A percentile compares a stretch with the other conserved stretches of the same genome.
Evolutionary conservation across 2,888 invertebrate species (phyloP).

Genomic region (Caenorhabditis sp.): DNA sequence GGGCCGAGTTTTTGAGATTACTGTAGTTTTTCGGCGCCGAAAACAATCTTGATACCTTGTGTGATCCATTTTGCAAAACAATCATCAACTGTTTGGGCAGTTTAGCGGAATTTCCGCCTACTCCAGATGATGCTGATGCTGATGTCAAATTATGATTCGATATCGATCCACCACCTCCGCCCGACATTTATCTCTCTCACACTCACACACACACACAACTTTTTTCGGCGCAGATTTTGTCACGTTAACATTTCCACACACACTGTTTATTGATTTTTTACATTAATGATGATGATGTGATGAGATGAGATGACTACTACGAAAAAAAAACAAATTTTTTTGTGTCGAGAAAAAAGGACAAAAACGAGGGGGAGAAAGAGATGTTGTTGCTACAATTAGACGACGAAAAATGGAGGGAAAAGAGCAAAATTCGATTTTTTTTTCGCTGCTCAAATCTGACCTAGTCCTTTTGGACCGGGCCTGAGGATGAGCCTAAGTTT

Average conservation of each 20-base stretch:
- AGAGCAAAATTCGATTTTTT: background rate
- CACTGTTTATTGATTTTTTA: background rate
- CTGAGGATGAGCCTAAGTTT: too few species aligned
- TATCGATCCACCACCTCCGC: constrained; percentile 3
- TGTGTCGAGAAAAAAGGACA: background rate
- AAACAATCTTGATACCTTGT: too few species aligned
- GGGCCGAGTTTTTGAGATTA: too few species aligned
- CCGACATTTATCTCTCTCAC: background rate
- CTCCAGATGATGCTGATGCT: background rate
- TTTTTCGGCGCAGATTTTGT: background rate
- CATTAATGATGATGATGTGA: too few species aligned
- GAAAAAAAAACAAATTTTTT: background rate
- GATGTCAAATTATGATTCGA: background rate
- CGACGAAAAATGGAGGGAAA: background rate
- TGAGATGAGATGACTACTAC: background rate
- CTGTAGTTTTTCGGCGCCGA: too few species aligned
- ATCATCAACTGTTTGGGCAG: constrained; percentile 55
- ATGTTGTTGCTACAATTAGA: background rate
- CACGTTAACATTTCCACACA: constrained; percentile 1
- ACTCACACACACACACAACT: too few species aligned
- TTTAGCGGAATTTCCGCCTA: background rate
- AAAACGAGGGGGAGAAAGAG: background rate
- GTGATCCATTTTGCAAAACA: constrained; percentile 63
- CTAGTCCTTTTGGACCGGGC: too few species aligned
- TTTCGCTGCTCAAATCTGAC: background rate